Evolutionary conservation across 2,113 vertebrate genomes (phyloP).

Genomic region (Cyprinus carpio): DNA sequence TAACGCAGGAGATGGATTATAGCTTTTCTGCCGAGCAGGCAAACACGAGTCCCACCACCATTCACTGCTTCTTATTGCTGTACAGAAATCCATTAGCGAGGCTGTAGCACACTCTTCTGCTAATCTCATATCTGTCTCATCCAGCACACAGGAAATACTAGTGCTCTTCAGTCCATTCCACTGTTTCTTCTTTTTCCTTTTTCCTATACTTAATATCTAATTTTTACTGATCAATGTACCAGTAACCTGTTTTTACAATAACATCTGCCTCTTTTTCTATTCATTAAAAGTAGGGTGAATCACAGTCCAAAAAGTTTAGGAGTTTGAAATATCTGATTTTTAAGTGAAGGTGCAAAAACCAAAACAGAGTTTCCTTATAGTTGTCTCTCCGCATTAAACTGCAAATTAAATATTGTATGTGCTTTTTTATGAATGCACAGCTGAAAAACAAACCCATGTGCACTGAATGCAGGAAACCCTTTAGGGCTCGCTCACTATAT

Average conservation of each 20-base stretch:
- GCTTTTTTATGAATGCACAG: neutral
- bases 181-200: neutral
- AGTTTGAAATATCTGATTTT: neutral
- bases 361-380: neutral
- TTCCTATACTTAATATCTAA: neutral
- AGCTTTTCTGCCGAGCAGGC: conserved; percentile 60
- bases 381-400: neutral
- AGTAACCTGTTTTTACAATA: neutral
- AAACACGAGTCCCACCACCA: conserved; percentile 30
- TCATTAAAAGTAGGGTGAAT: conserved; percentile 1
- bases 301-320: neutral
- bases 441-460: neutral
- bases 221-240: neutral
- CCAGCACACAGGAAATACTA: conserved; percentile 1
- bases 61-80: conserved; percentile 52
- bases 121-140: conserved; percentile 43
- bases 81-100: conserved; percentile 56
- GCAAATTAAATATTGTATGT: neutral
- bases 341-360: neutral
- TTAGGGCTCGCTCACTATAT: neutral
- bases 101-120: neutral
- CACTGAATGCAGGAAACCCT: neutral
- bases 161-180: neutral
- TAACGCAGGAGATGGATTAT: conserved; percentile 65
- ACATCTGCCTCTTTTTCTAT: conserved; percentile 14